These are phyloP conservation scores for Trichogramma pretiosum DNA, from an alignment of 1,140 invertebrate genomes.

Conservation along the genomic window DNA sequence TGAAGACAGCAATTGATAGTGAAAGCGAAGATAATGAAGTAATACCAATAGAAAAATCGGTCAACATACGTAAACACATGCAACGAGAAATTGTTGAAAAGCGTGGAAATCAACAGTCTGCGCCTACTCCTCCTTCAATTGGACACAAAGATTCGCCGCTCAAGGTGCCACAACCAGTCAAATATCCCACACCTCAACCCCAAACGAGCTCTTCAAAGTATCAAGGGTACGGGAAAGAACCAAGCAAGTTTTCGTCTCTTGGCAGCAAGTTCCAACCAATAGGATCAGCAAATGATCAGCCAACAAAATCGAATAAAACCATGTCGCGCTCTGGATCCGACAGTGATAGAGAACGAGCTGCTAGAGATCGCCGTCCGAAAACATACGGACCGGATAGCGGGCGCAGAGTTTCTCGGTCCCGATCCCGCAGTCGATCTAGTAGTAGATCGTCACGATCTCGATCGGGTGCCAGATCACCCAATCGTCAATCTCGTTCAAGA, in stretches of 20 bases:
- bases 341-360: constrained; percentile 33
- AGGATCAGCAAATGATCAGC: constrained; percentile 25
- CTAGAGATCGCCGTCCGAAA: not conserved
- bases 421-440: constrained; percentile 48
- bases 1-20: constrained; percentile 25
- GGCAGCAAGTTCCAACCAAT: constrained; percentile 43
- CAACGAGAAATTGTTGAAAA: constrained; percentile 41
- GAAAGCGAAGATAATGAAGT: constrained; percentile 40
- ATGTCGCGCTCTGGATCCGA: constrained; percentile 42
- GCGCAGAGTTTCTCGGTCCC: constrained; percentile 44
- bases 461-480: constrained; percentile 45
- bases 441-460: constrained; percentile 43
- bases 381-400: not conserved
- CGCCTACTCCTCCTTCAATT: constrained; percentile 41
- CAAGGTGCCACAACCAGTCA: constrained; percentile 39
- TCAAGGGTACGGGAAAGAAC: too few species aligned
- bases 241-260: constrained; percentile 33
- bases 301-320: constrained; percentile 24
- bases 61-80: constrained; percentile 41
- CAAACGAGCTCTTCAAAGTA: too few species aligned
- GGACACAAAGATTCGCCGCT: constrained; percentile 40
- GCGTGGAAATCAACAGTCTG: constrained; percentile 23
- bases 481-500: constrained; percentile 44
- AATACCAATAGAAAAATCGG: constrained; percentile 36
- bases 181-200: constrained; percentile 38